These are phyloP conservation scores for Onychomys torridus DNA, from an alignment of 2,797 vertebrate species.

Conservation along the genomic window DNA sequence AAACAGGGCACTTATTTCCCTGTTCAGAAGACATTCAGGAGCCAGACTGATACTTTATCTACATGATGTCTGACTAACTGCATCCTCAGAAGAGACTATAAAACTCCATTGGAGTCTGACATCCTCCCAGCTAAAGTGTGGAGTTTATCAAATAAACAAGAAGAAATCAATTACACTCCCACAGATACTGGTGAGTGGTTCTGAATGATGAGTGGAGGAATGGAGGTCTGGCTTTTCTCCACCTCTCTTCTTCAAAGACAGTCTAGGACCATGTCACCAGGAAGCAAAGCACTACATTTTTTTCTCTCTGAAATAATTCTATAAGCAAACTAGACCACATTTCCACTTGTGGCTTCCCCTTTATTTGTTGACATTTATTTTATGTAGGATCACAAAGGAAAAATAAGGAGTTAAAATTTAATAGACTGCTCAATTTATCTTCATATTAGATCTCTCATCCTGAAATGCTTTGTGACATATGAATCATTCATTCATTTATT, in stretches of 20 bases:
- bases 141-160: constrained; percentile 78
- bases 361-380: background rate
- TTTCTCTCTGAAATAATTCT: background rate
- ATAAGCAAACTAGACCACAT: background rate
- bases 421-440: background rate
- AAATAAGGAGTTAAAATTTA: background rate
- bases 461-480: background rate
- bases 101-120: constrained; percentile 74
- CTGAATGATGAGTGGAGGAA: background rate
- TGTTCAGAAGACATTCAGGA: constrained; percentile 64
- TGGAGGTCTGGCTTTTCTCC: background rate
- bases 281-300: background rate
- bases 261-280: background rate
- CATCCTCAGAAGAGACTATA: constrained; percentile 69
- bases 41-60: constrained; percentile 73
- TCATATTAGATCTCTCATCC: background rate
- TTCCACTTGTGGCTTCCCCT: background rate
- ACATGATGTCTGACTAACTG: constrained; percentile 66
- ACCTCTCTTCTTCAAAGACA: background rate
- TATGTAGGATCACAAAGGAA: background rate
- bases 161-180: constrained; percentile 75
- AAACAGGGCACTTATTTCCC: constrained; percentile 33
- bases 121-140: constrained; percentile 69
- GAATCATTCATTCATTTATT: background rate
- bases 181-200: constrained; percentile 55